Conservation (phyloP, 2,797 vertebrate genomes). For the Uromys caudimaculatus region DNA sequence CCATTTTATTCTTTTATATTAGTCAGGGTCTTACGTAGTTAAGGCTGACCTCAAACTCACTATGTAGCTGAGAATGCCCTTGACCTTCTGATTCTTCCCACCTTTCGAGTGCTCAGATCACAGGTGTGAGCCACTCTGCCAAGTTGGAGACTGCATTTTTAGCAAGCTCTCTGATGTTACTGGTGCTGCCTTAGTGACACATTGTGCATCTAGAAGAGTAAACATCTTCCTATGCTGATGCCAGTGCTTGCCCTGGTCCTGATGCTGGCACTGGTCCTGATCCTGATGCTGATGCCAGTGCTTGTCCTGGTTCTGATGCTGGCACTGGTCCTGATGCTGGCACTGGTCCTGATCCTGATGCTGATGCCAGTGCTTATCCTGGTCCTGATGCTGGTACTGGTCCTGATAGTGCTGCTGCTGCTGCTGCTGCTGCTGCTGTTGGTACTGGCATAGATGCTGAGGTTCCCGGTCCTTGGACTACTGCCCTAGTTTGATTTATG, state of each 20-base stretch:
- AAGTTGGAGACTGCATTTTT: not conserved
- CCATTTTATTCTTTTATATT: not conserved
- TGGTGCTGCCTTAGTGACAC: not conserved
- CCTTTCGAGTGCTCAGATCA: not conserved
- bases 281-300: too few species aligned
- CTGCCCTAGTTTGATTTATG: not conserved
- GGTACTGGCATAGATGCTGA: not conserved
- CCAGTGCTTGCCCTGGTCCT: not conserved
- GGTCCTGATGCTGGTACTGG: not conserved
- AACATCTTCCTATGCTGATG: not conserved
- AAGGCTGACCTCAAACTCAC: not conserved
- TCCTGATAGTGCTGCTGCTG: not conserved
- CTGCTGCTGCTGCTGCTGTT: not conserved
- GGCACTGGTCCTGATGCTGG: too few species aligned
- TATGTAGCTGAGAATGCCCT: not conserved
- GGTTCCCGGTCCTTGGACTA: not conserved
- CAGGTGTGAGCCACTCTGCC: not conserved
- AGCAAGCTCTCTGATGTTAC: not conserved
- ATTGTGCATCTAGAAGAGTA: not conserved
- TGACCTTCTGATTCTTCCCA: not conserved
- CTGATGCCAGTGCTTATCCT: too few species aligned
- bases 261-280: too few species aligned
- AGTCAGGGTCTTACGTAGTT: not conserved
- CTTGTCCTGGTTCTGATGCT: too few species aligned
- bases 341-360: too few species aligned